Evolutionary conservation across 92 coral and sea anemone genomes (phyloP).

Genomic region (Epizoanthus stellaris): DNA sequence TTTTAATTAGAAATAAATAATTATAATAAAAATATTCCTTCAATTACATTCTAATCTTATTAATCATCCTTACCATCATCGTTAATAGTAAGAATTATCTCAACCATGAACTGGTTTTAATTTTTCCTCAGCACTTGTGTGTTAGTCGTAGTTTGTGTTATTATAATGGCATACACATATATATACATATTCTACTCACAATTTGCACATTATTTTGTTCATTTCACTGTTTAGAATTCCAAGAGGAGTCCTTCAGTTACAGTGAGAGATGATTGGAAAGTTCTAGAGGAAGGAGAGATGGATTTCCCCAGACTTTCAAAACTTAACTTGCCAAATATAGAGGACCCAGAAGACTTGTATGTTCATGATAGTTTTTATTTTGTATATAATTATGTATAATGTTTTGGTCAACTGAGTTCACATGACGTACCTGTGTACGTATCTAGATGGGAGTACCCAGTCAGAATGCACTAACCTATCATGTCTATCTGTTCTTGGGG

Average conservation of each 20-base stretch:
- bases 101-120: too few relatives aligned
- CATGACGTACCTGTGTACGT: too few relatives aligned
- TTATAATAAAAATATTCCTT: too few relatives aligned
- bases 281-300: constrained; percentile 94
- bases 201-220: background rate
- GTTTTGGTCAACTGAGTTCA: too few relatives aligned
- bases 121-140: too few relatives aligned
- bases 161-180: background rate
- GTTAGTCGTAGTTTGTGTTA: background rate
- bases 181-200: background rate
- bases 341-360: constrained; percentile 90
- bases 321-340: constrained; percentile 88
- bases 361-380: constrained; percentile 22
- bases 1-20: too few relatives aligned
- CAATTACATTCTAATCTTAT: too few relatives aligned
- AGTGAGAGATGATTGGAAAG: constrained; percentile 97
- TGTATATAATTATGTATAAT: background rate
- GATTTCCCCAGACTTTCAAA: constrained; percentile 96
- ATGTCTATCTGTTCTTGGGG: too few relatives aligned
- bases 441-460: too few relatives aligned
- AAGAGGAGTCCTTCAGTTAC: constrained; percentile 90
- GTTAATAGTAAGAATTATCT: too few relatives aligned
- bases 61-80: too few relatives aligned
- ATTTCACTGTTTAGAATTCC: constrained; percentile 56
- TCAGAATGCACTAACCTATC: too few relatives aligned